Percentiles rank a stretch among this genome's conserved stretches.
Evolutionary conservation across 2,888 invertebrate genomes (phyloP).

Genomic region (Netelia virgata): DNA sequence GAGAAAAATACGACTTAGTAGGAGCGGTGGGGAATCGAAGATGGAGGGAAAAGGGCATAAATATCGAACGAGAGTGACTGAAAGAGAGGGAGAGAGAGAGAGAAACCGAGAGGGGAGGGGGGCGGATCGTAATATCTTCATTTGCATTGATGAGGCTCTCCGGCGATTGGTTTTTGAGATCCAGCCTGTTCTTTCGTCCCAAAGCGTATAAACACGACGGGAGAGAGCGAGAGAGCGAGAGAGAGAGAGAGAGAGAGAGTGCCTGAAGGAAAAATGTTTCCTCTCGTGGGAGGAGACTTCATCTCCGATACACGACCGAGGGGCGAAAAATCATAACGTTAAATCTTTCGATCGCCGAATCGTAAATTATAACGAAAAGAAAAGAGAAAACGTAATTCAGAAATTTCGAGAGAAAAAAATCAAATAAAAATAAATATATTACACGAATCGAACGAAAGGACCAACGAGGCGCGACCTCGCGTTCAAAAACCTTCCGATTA

Average conservation of each 20-base stretch:
- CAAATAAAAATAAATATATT: slow-evolving; percentile 8
- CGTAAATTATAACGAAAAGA: background rate
- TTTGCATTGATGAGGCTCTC: slow-evolving; percentile 69
- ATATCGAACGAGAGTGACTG: slow-evolving; percentile 15
- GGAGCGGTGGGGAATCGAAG: background rate
- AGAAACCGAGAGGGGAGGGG: slow-evolving; percentile 8
- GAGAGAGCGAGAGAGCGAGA: background rate
- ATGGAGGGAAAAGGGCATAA: too few species aligned
- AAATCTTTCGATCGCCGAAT: slow-evolving; percentile 20
- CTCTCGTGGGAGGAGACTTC: slow-evolving; percentile 51
- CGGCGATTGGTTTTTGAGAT: slow-evolving; percentile 62
- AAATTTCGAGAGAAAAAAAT: background rate
- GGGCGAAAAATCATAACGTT: background rate
- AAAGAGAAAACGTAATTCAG: slow-evolving; percentile 6
- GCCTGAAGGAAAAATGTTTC: slow-evolving; percentile 38
- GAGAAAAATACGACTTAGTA: background rate
- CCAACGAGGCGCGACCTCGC: slow-evolving; percentile 16
- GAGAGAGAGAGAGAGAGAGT: background rate
- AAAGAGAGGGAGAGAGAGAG: slow-evolving; percentile 14
- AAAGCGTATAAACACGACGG: background rate
- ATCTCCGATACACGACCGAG: slow-evolving; percentile 36
- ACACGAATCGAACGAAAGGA: slow-evolving; percentile 14
- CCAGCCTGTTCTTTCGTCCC: slow-evolving; percentile 35
- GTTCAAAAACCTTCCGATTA: slow-evolving; percentile 45
- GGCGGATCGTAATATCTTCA: slow-evolving; percentile 68